phyloP scores from a whole-genome alignment of 2,888 invertebrate species.

The Sesamia inferens region DNA sequence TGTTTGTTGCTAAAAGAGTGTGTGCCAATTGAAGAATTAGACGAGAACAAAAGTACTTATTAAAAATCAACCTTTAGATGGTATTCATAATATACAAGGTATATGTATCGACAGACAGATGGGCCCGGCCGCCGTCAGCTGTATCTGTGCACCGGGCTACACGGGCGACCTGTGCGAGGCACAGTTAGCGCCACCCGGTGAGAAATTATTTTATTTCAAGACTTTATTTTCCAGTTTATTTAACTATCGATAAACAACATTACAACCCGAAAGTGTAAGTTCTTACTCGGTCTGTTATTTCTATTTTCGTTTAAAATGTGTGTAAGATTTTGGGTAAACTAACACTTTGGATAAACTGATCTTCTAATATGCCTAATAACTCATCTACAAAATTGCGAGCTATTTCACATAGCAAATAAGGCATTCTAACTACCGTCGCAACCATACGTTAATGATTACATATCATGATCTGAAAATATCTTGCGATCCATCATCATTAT shows the following conservation, averaged over 20 bases:
- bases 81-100: slow-evolving; percentile 1
- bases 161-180: slow-evolving; percentile 93
- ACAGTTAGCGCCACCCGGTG: slow-evolving; percentile 87
- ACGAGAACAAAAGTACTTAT: neutral
- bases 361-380: too few species aligned
- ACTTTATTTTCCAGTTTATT: neutral
- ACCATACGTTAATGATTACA: slow-evolving; percentile 2
- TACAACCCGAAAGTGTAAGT: too few species aligned
- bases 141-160: slow-evolving; percentile 92
- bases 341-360: neutral
- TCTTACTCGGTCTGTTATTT: neutral
- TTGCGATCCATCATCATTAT: slow-evolving; percentile 61
- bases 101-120: slow-evolving; percentile 90
- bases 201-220: slow-evolving; percentile 29
- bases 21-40: too few species aligned
- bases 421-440: neutral
- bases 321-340: neutral
- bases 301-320: neutral
- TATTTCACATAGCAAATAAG: neutral
- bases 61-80: neutral
- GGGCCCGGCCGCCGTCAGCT: slow-evolving; percentile 93
- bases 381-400: neutral
- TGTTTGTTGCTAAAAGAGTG: neutral
- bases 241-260: neutral
- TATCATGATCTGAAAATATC: slow-evolving; percentile 10